These are phyloP conservation scores for Hyles lineata DNA, from an alignment of 2,888 invertebrate genomes.

Conservation along the genomic window DNA sequence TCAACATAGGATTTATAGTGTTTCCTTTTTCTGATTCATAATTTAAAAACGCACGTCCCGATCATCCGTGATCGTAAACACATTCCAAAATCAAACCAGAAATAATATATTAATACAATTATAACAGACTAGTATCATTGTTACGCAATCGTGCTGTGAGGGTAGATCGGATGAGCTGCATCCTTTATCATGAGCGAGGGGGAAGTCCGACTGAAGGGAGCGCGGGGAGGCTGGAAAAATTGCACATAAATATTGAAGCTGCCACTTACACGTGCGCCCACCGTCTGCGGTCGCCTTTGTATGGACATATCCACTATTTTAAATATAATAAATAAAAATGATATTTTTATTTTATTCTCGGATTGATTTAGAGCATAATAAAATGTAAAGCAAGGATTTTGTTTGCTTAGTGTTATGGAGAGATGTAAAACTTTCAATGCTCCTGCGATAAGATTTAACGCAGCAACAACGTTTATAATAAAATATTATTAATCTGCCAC, in stretches of 20 bases:
- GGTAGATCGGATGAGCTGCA: conserved; percentile 69
- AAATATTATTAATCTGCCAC: too few species aligned
- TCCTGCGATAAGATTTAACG: too few species aligned
- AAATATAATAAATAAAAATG: not conserved
- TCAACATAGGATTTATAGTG: too few species aligned
- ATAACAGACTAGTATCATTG: conserved; percentile 74
- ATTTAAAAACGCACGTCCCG: not conserved
- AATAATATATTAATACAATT: conserved; percentile 54
- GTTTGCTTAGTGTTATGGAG: not conserved
- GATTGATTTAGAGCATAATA: not conserved
- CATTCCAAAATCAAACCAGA: conserved; percentile 12
- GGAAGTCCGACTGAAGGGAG: conserved; percentile 44
- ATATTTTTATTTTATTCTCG: not conserved
- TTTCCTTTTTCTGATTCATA: too few species aligned
- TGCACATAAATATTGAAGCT: conserved; percentile 86
- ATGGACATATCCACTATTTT: conserved; percentile 53
- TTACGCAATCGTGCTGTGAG: conserved; percentile 71
- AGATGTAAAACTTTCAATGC: too few species aligned
- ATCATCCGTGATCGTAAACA: not conserved
- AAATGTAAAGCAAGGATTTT: not conserved
- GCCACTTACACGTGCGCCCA: conserved; percentile 85
- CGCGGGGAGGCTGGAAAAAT: conserved; percentile 77
- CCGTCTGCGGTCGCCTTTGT: conserved; percentile 51
- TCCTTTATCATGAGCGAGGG: conserved; percentile 72
- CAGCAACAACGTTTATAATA: too few species aligned